A percentile compares a stretch with the other conserved stretches of the same genome.
phyloP scores from a whole-genome alignment of 2,113 vertebrate genomes.

The Etheostoma cragini region DNA sequence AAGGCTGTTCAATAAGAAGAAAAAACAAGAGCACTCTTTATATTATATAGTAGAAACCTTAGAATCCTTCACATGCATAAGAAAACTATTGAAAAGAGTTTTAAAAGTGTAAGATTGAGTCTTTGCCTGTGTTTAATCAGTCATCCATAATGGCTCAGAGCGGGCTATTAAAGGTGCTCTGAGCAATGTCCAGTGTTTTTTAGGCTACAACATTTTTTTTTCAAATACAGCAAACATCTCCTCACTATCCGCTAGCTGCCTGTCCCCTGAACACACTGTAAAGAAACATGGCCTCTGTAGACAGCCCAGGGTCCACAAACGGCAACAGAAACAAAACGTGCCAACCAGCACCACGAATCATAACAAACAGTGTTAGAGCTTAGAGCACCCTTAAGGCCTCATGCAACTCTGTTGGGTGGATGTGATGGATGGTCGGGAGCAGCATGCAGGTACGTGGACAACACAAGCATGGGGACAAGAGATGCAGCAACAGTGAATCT shows the following conservation, averaged over 20 bases:
- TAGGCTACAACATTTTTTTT: too few species aligned
- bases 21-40: background rate
- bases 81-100: background rate
- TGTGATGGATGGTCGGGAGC: conserved; percentile 18
- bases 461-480: conserved; percentile 26
- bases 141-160: background rate
- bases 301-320: too few species aligned
- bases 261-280: too few species aligned
- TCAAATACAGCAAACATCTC: too few species aligned
- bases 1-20: background rate
- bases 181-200: too few species aligned
- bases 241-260: too few species aligned
- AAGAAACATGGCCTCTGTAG: too few species aligned
- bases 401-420: conserved; percentile 9
- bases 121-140: background rate
- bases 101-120: background rate
- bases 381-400: background rate
- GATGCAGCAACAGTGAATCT: conserved; percentile 34
- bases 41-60: background rate
- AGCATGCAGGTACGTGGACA: background rate
- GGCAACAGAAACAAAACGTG: too few species aligned
- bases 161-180: background rate
- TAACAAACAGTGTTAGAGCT: too few species aligned
- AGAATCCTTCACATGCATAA: background rate
- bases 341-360: too few species aligned